A percentile compares a stretch with the other conserved stretches of the same genome.
Conservation (phyloP, 2,113 vertebrate genomes). For the Eulemur macaco region DNA sequence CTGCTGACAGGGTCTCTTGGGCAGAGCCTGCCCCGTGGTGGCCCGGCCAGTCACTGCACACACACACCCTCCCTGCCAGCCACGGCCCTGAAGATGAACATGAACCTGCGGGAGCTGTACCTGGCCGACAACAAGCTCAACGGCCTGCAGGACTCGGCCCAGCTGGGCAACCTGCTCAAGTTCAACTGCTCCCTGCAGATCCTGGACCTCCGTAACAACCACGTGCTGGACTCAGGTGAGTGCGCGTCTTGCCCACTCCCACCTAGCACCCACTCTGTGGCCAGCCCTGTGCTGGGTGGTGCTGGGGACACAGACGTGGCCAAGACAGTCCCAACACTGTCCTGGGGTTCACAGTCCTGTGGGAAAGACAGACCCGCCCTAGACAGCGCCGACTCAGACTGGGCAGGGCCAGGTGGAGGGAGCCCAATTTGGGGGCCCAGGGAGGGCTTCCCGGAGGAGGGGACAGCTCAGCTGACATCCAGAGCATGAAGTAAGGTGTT, state of each 20-base stretch:
- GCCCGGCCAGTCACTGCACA: background rate
- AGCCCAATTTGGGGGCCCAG: background rate
- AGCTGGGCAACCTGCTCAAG: conserved; percentile 95
- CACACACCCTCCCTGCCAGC: conserved; percentile 78
- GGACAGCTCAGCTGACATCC: background rate
- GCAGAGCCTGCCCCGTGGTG: background rate
- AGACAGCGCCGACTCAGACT: background rate
- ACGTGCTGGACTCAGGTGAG: conserved; percentile 94
- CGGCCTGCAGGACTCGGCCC: conserved; percentile 94
- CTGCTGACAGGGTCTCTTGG: rapidly evolving
- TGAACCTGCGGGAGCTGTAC: conserved; percentile 95
- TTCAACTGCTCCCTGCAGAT: conserved; percentile 97
- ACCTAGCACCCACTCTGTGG: background rate
- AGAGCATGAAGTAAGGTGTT: background rate
- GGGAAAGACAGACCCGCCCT: background rate
- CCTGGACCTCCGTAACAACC: conserved; percentile 95
- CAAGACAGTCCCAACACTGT: background rate
- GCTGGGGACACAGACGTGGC: background rate
- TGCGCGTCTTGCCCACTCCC: rapidly evolving
- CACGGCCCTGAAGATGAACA: conserved; percentile 97
- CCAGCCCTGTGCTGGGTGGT: background rate
- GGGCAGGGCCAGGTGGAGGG: background rate
- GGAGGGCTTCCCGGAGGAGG: background rate
- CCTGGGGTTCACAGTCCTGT: background rate
- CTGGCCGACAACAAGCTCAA: conserved; percentile 96